Evolutionary conservation across 2,113 vertebrate species (phyloP).

Genomic region (Bettongia penicillata): DNA sequence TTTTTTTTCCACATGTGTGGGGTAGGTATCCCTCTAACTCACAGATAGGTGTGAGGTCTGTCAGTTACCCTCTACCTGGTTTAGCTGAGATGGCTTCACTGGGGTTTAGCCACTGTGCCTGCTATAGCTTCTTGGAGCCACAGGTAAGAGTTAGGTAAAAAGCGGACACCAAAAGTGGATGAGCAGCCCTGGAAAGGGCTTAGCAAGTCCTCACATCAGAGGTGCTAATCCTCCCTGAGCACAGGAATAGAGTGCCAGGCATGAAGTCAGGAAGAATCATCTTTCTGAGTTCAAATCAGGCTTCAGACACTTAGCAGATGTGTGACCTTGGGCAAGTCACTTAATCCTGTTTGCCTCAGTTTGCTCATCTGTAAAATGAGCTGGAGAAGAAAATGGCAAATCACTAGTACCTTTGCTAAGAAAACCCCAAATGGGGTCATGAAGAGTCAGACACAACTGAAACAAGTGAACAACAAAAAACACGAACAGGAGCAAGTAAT

Average conservation of each 20-base stretch:
- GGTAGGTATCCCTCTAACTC: neutral
- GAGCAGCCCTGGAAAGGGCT: neutral
- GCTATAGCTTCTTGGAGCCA: neutral
- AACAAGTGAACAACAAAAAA: neutral
- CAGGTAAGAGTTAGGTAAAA: neutral
- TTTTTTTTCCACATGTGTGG: neutral
- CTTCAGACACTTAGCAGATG: neutral
- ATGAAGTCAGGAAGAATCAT: neutral
- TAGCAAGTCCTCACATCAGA: neutral
- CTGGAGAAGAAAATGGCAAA: neutral
- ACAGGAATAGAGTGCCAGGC: neutral
- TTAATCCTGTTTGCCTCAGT: neutral
- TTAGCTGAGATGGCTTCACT: neutral
- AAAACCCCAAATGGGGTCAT: neutral
- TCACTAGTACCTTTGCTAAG: neutral
- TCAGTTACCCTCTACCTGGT: neutral
- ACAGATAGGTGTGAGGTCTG: neutral
- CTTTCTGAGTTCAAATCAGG: neutral
- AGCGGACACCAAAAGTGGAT: neutral
- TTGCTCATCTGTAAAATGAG: neutral
- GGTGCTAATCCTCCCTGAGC: neutral
- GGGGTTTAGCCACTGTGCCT: too few relatives aligned
- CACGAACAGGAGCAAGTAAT: neutral
- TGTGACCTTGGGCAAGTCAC: neutral
- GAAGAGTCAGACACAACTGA: neutral